Base-by-base conservation (phyloP, 2,797 vertebrate species). In the Philypnodon macrostomus region DNA sequence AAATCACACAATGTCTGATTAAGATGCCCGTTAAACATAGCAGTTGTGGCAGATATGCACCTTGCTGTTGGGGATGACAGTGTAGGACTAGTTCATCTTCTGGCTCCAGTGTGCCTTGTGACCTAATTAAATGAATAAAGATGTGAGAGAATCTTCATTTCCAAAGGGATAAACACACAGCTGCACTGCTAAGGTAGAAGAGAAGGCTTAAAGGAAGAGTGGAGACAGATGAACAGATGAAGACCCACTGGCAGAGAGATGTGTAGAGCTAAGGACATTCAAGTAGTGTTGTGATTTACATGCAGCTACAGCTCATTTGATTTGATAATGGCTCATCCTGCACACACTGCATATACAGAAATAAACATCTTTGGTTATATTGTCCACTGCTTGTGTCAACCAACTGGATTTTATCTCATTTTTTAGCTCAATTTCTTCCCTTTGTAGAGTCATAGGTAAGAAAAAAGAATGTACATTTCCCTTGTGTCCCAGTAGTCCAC, bases 111-210 rank as follows among this genome's bases (percentile, higher is more conserved):
- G 57, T 68, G 79, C 76, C 80, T 79, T 66, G 65, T 69, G 70
- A 74, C 77, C 83, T 84, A 88, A 89, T 89, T 85, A 85, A 87
- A 87, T 77, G 80, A 87, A 81, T 82, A 81, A 84, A 84, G 84
- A 83, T 80, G 74, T 72, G 70, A 79, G 63, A 63, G 78, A 81
- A 63, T 73, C 73, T 76, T 77, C 56, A 70, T 82, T 86, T 85
- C 74, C 48, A 40, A 47, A 49, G 73, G 67, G 73, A 80, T 73
- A 74, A 84, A 85, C 67, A 76, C 69, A 64, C 71, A 62, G 59
- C 76, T 72, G 73, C 49, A 62, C 63, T 47, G 62, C 65, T 77
- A 59, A 83, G 63, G 77, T 75, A 81, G 55, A 53, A 76, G 57
- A 70, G 74, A 79, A 75, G 55, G 63, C 61, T 68, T 44, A 68